Conservation (phyloP, 2,888 invertebrate genomes). For the Bursaphelenchus okinawaensis region DNA sequence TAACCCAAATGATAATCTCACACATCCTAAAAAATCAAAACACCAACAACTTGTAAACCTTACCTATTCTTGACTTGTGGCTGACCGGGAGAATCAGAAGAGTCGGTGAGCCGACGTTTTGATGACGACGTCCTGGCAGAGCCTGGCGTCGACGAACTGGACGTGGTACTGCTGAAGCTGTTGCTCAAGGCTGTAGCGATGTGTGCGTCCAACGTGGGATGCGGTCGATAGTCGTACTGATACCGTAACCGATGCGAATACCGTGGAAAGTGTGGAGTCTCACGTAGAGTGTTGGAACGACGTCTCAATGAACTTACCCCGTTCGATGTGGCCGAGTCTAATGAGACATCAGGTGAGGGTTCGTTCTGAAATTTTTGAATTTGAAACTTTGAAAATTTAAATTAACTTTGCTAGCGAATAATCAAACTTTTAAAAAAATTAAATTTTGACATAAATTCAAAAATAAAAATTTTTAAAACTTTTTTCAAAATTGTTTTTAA, state of each 20-base stretch:
- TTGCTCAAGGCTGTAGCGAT: background rate
- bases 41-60: background rate
- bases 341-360: background rate
- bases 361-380: background rate
- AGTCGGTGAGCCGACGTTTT: background rate
- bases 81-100: background rate
- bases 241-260: background rate
- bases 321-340: background rate
- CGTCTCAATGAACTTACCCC: background rate
- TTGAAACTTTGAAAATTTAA: no score
- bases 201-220: background rate
- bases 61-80: background rate
- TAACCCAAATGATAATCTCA: no score
- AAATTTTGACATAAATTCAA: no score
- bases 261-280: background rate
- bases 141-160: background rate
- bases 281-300: background rate
- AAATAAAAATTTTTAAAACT: no score
- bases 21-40: no score
- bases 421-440: no score
- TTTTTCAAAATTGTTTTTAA: no score
- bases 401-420: no score
- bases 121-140: background rate
- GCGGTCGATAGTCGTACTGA: background rate
- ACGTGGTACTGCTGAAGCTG: background rate